Evolutionary conservation across 2,113 vertebrate genomes (phyloP), one percentile per base, ranked within the genome.

Genomic region (Vireo altiloquus): DNA sequence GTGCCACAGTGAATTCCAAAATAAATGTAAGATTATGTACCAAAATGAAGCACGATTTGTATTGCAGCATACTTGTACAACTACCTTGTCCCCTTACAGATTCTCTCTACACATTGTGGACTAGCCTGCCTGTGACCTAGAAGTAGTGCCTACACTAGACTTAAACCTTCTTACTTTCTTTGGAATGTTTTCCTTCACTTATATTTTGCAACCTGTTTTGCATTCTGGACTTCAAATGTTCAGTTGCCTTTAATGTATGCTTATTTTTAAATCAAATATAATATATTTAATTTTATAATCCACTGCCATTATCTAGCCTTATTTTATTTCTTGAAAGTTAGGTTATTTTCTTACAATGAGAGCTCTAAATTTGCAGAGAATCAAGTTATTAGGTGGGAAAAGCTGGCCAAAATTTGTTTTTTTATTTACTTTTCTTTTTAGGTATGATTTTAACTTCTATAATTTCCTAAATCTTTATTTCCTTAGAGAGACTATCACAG

Each of bases 401-500:
- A 28, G 10, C 11, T 92, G 9, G 3, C 5, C 20, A 57, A 69
- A 49, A 0, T 79, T 87, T 33, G 5, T 0, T 1, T 22, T 22
- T 82, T 91, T 44, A 61, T 69, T 96, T 87, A 56, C 11, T 79
- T 79, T 61, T 42, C 25, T 63, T 83, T 89, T 82, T 52, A 89
- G 44, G 23, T 13, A 53, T 33, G 25, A 75, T 87, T 94, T 92
- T 37, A 75, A 6, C 40, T 87, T 82, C 49, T 82, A 0, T 75
- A 82, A 79, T 82, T 92, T 37, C 40, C 9, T 82, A 69, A 87
- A 7, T 60, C 18, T 71, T 64, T 72, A 53, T 65, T 89, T 82
- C 28, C 63, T 76, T 53, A 46, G 25, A 89, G 66, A 0, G 0
- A 24, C 37, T 89, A 4, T 50, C 22, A 4, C 0, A 3, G 27